Conservation (phyloP, 2,888 invertebrate species). For the Cantharis flavilabris region DNA sequence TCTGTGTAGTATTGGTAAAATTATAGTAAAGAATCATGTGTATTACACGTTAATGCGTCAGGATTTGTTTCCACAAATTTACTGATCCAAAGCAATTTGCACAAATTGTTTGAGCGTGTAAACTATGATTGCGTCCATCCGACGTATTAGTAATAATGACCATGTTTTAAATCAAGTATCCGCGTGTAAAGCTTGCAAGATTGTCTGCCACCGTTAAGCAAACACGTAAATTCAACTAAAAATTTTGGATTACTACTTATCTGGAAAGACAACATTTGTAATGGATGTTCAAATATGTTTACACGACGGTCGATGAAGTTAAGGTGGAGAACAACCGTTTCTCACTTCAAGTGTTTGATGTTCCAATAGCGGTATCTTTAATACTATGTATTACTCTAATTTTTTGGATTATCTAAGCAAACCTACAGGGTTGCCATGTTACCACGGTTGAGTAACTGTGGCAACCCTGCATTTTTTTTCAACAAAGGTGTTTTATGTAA, state of each 20-base stretch:
- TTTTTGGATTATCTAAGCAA: neutral
- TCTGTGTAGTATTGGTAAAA: no score
- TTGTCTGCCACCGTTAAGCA: neutral
- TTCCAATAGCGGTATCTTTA: neutral
- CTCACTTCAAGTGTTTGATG: neutral
- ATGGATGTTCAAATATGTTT: neutral
- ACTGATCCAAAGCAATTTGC: neutral
- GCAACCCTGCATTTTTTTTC: neutral
- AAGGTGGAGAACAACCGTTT: neutral
- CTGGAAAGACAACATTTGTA: neutral
- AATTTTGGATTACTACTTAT: neutral
- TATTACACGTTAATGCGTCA: neutral
- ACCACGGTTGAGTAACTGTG: no score
- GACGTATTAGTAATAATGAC: neutral
- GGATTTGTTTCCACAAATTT: neutral
- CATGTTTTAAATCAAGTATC: neutral
- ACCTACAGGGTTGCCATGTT: no score
- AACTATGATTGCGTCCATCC: neutral
- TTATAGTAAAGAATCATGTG: no score
- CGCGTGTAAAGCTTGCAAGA: neutral
- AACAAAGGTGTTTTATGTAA: neutral
- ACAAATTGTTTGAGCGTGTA: neutral
- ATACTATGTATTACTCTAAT: neutral
- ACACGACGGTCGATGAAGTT: neutral
- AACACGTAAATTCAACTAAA: neutral